Conservation (phyloP, 1,140 invertebrate genomes). For the Drosophila ananassae region DNA sequence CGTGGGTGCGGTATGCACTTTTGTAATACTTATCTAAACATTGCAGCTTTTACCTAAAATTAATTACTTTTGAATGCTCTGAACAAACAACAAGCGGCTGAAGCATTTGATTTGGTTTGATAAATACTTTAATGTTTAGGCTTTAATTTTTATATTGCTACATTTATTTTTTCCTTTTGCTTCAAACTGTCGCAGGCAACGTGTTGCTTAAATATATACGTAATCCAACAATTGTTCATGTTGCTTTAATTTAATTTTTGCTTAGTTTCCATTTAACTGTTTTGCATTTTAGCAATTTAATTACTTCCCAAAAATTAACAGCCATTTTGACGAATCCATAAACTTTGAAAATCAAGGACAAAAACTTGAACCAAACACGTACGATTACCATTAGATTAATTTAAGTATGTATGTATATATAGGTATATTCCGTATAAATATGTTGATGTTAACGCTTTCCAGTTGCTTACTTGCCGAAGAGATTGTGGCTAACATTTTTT, state of each 20-base stretch:
- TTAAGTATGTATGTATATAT: constrained; percentile 40
- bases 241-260: constrained; percentile 21
- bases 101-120: constrained; percentile 59
- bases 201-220: constrained; percentile 68
- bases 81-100: constrained; percentile 73
- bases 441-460: constrained; percentile 22
- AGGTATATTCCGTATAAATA: constrained; percentile 46
- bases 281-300: constrained; percentile 63
- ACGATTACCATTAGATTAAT: constrained; percentile 59
- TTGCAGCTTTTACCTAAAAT: constrained; percentile 35
- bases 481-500: neutral
- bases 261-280: constrained; percentile 35
- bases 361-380: constrained; percentile 67
- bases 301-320: constrained; percentile 82
- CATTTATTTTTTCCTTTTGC: constrained; percentile 41
- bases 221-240: constrained; percentile 59
- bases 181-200: constrained; percentile 64
- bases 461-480: constrained; percentile 25
- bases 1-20: constrained; percentile 32
- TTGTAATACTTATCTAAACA: constrained; percentile 54
- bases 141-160: constrained; percentile 59
- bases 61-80: constrained; percentile 52
- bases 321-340: constrained; percentile 84
- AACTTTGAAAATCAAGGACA: constrained; percentile 70
- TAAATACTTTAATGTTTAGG: constrained; percentile 45